Evolutionary conservation across 1,140 invertebrate species (phyloP).

Genomic region (Pogonomyrmex barbatus): DNA sequence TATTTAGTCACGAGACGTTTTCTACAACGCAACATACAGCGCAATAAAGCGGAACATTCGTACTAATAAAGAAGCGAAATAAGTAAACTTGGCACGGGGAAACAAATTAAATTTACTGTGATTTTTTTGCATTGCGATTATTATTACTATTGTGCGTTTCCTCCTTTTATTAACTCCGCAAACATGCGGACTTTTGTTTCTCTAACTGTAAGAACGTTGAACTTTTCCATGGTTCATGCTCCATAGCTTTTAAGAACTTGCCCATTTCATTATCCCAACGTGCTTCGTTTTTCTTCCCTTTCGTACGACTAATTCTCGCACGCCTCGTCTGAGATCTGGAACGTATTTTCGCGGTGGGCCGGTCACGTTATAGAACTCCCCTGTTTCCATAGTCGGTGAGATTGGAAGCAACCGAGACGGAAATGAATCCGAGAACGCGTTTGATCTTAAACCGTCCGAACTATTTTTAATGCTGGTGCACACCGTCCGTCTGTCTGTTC

Average conservation of each 20-base stretch:
- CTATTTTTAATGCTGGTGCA: slow-evolving; percentile 34
- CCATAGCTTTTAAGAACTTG: neutral
- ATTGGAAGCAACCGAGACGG: slow-evolving; percentile 39
- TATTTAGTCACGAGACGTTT: slow-evolving; percentile 12
- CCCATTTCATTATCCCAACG: neutral
- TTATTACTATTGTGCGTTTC: neutral
- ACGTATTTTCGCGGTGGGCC: neutral
- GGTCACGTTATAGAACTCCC: slow-evolving; percentile 22
- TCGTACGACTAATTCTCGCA: slow-evolving; percentile 13
- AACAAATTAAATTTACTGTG: neutral
- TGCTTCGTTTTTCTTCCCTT: neutral
- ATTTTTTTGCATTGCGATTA: neutral
- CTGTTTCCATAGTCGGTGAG: slow-evolving; percentile 19
- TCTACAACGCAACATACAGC: neutral
- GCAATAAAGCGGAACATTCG: neutral
- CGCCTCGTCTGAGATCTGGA: neutral
- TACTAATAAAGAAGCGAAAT: neutral
- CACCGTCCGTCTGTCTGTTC: neutral
- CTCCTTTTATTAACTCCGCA: neutral
- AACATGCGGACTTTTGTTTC: neutral
- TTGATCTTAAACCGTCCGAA: slow-evolving; percentile 43
- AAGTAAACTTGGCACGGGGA: neutral
- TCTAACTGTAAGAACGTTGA: neutral
- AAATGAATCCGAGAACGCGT: slow-evolving; percentile 46
- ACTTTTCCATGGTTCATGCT: too few species aligned